phyloP scores from a whole-genome alignment of 2,113 vertebrate species.

The Bufo gargarizans region DNA sequence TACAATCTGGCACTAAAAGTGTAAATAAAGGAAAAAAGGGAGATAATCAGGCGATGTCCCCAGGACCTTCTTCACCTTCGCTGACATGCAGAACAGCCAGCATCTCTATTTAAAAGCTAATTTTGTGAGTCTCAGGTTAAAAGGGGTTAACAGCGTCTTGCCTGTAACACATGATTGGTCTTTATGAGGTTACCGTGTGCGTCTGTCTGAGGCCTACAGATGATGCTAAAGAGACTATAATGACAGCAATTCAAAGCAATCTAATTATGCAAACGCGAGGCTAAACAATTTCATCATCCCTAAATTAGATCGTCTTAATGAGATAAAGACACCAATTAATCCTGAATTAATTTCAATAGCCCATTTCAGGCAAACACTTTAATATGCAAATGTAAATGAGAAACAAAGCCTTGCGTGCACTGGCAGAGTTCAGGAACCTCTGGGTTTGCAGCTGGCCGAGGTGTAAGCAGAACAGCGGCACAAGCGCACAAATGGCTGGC shows the following conservation, averaged over 20 bases:
- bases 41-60: slow-evolving; percentile 35
- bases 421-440: slow-evolving; percentile 85
- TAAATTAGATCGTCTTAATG: slow-evolving; percentile 99
- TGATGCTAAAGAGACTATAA: slow-evolving; percentile 98
- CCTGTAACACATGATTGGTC: slow-evolving; percentile 91
- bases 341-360: slow-evolving; percentile 98
- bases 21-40: slow-evolving; percentile 49
- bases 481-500: slow-evolving; percentile 76
- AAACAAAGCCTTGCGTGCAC: slow-evolving; percentile 88
- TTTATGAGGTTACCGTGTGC: slow-evolving; percentile 94
- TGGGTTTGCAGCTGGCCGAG: slow-evolving; percentile 81
- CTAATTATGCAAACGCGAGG: slow-evolving; percentile 98
- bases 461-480: slow-evolving; percentile 77
- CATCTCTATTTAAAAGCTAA: slow-evolving; percentile 51
- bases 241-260: slow-evolving; percentile 98
- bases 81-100: slow-evolving; percentile 33
- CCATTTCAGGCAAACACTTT: slow-evolving; percentile 95
- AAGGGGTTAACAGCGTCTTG: slow-evolving; percentile 83
- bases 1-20: slow-evolving; percentile 43
- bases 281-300: slow-evolving; percentile 98
- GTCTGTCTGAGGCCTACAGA: slow-evolving; percentile 89
- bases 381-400: slow-evolving; percentile 95
- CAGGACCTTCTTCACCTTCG: slow-evolving; percentile 43
- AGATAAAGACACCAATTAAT: slow-evolving; percentile 99
- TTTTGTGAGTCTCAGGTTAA: slow-evolving; percentile 72